phyloP scores from a whole-genome alignment of 2,113 vertebrate genomes.

The Holacanthus passer region DNA sequence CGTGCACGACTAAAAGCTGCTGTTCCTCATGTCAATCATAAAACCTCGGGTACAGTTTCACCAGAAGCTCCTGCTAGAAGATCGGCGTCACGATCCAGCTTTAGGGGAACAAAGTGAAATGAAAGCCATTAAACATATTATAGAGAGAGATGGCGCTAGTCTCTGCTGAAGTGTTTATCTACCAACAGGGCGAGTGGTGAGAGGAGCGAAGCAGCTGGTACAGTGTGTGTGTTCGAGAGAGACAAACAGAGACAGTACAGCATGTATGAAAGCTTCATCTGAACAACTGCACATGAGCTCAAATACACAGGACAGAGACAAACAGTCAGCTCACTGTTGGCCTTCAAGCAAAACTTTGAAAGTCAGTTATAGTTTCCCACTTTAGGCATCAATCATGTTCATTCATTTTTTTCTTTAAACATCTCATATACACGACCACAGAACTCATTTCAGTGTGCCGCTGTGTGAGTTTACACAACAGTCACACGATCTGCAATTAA shows the following conservation, averaged over 20 bases:
- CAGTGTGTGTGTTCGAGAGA: conserved; percentile 1
- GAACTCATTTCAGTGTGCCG: not conserved
- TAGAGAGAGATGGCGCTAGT: conserved; percentile 18
- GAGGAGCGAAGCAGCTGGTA: conserved; percentile 14
- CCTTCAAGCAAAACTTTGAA: not conserved
- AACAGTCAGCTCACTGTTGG: not conserved
- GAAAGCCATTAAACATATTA: conserved; percentile 64
- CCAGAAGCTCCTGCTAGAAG: conserved; percentile 28
- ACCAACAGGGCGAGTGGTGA: conserved; percentile 11
- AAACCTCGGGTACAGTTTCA: conserved; percentile 24
- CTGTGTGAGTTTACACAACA: not conserved
- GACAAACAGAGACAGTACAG: not conserved
- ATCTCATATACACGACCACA: not conserved
- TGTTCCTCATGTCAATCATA: conserved; percentile 36
- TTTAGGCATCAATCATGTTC: not conserved
- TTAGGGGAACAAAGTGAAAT: conserved; percentile 42
- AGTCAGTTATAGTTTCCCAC: not conserved
- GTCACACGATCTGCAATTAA: conserved; percentile 13
- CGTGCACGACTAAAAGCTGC: conserved; percentile 5
- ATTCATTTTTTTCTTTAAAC: not conserved
- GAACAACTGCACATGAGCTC: not conserved
- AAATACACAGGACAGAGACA: not conserved
- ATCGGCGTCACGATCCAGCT: conserved; percentile 42
- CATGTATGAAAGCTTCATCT: conserved; percentile 12
- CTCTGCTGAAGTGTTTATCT: conserved; percentile 41